phyloP scores from a whole-genome alignment of 2,888 invertebrate species.

The Dicyrtoma fusca region DNA sequence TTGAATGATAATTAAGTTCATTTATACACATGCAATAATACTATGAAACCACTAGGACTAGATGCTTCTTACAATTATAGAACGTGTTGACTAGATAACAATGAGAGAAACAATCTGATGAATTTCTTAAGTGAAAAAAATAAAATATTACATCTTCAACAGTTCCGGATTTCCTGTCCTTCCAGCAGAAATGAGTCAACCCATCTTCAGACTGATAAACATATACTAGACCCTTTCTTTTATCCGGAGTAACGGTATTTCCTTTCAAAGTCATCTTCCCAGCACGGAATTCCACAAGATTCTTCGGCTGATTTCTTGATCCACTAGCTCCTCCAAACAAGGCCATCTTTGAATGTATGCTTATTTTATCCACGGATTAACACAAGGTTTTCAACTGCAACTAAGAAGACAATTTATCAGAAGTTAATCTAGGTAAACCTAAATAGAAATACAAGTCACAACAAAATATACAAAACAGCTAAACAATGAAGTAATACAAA shows the following conservation, averaged over 20 bases:
- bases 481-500: too few species aligned
- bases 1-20: background rate
- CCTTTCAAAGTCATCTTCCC: conserved; percentile 93
- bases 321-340: conserved; percentile 40
- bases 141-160: conserved; percentile 82
- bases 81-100: background rate
- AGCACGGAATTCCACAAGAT: conserved; percentile 92
- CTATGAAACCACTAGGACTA: too few species aligned
- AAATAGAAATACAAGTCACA: too few species aligned
- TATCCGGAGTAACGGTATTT: conserved; percentile 91
- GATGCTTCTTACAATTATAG: too few species aligned
- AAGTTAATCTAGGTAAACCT: too few species aligned
- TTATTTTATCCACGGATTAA: background rate
- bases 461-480: too few species aligned
- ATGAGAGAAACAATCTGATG: background rate
- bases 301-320: conserved; percentile 78
- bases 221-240: conserved; percentile 91
- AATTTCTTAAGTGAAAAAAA: too few species aligned
- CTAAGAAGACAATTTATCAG: too few species aligned
- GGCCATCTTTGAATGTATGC: conserved; percentile 20
- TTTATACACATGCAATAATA: too few species aligned
- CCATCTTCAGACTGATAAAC: conserved; percentile 97
- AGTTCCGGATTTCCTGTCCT: conserved; percentile 88
- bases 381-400: background rate
- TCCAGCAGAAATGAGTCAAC: conserved; percentile 99